These are phyloP conservation scores for Motacilla tschutschensis DNA, from an alignment of 2,113 vertebrate species.

Conservation along the genomic window DNA sequence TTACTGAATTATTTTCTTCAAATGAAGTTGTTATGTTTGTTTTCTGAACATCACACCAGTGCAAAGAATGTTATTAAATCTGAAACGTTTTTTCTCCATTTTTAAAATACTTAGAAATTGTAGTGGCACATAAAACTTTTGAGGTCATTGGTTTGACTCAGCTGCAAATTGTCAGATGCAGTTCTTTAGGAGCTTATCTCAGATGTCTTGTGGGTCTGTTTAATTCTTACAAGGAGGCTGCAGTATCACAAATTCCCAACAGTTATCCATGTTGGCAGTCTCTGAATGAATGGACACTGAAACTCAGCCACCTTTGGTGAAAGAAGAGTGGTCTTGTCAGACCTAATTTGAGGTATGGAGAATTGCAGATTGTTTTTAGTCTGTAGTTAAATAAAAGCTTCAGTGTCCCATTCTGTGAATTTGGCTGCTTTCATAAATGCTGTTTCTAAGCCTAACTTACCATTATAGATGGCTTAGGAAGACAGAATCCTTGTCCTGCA, in stretches of 20 bases:
- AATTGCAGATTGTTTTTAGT: neutral
- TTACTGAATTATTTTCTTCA: neutral
- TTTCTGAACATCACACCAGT: neutral
- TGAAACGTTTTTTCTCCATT: neutral
- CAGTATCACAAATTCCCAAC: neutral
- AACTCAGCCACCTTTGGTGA: neutral
- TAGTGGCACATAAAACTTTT: neutral
- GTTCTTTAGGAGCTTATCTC: neutral
- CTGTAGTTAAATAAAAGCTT: conserved; percentile 1
- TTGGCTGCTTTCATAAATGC: neutral
- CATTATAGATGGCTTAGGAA: neutral
- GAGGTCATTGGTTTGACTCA: neutral
- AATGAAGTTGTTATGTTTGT: neutral
- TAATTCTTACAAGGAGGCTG: neutral
- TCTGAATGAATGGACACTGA: neutral
- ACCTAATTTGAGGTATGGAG: neutral
- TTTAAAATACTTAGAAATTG: neutral
- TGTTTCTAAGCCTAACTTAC: neutral
- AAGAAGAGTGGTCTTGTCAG: neutral
- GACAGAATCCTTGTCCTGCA: neutral
- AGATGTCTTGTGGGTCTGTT: neutral
- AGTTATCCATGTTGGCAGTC: neutral
- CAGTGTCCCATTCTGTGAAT: neutral
- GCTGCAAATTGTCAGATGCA: neutral
- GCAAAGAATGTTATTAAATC: neutral